Evolutionary conservation across 2,797 vertebrate species (phyloP), one percentile per base, ranked within the genome.

Genomic region (Anguilla obscura): DNA sequence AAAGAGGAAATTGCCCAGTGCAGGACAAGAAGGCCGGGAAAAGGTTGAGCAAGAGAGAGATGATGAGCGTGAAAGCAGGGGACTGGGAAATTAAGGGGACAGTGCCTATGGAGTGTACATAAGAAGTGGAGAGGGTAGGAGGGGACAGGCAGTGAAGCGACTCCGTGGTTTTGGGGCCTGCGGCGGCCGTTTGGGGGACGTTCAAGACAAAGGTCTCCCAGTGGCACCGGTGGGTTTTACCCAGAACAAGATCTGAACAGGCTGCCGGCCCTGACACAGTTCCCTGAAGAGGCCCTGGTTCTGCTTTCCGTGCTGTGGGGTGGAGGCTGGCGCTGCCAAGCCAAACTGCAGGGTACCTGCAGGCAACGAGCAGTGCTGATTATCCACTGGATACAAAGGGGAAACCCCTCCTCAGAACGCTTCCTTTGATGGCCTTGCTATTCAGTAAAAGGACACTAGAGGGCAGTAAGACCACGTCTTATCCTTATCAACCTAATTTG

Each of bases 361-460:
- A 97, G 97, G 89, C 97, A 98, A 91, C 94, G 98, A 94, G 98
- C 98, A 76, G 97, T 99, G 91, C 96, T 98, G 96, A 98, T 99
- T 89, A 92, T 96, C 91, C 84, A 45, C 8, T 8, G 9, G 66
- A 9, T 24, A 83, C 16, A 0, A 66, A 1, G 10, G 6, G 7
- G 24, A 24, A 66, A 4, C 9, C 12, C 9, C 5, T 21, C 30
- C 10, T 71, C 52, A 84, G 56, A 12, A 14, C n/a, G 33, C 52
- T 48, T 21, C 52, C 40, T 40, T 74, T n/a, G 24, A 40, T 85
- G 45, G 52, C 60, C 21, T 45, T 88, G 66, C 83, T 58, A 85
- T 85, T 24, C 30, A 21, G 21, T 74, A 6, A 27, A 58, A 30
- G 12, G 69, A 56, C 87, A 76, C 63, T 85, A 88, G 87, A 66